Conservation (phyloP, 2,113 vertebrate species). For the Helogale parvula region DNA sequence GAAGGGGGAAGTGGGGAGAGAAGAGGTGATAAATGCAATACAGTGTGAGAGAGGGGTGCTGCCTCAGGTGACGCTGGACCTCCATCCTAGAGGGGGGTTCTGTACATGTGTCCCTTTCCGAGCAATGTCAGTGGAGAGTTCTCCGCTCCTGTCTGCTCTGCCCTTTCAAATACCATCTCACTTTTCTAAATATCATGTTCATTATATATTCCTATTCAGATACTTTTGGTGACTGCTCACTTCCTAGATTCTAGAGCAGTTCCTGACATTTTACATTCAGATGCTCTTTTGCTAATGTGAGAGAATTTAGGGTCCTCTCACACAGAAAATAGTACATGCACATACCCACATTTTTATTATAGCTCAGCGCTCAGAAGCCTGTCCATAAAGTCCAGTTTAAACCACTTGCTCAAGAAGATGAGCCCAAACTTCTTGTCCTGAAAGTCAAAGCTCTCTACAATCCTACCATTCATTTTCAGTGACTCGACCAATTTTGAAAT, state of each 20-base stretch:
- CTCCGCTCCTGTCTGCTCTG: background rate
- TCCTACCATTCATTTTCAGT: background rate
- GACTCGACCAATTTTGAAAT: background rate
- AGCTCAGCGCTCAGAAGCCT: background rate
- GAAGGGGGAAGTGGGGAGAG: background rate
- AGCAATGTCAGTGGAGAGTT: background rate
- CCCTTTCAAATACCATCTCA: background rate
- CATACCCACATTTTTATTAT: background rate
- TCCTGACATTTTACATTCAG: background rate
- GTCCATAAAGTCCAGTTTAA: background rate
- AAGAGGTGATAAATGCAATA: background rate
- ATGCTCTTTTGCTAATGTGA: background rate
- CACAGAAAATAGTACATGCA: background rate
- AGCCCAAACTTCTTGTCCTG: background rate
- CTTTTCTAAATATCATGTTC: background rate
- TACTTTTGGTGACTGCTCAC: background rate
- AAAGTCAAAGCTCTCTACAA: background rate
- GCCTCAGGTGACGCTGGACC: accelerated
- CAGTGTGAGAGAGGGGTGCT: background rate
- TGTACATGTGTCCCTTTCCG: background rate
- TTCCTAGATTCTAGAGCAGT: background rate
- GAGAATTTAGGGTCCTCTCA: background rate
- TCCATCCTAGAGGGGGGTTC: background rate
- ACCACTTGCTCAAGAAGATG: background rate
- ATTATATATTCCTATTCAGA: background rate